Evolutionary conservation across 1,140 invertebrate genomes (phyloP).

Genomic region (fruit fly (Drosophila melanogaster)): Release_6_plus_ISO1_MT NT_033777.3:20699501-20700000

Average conservation of each 20-base stretch:
- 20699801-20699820: constrained; percentile 45
- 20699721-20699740: constrained; percentile 56
- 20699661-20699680: constrained; percentile 6
- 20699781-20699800: constrained; percentile 16
- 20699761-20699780: constrained; percentile 45
- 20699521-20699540: constrained; percentile 50
- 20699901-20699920: background rate
- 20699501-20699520: constrained; percentile 7
- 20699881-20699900: constrained; percentile 17
- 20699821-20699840: constrained; percentile 50
- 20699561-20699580: constrained; percentile 52
- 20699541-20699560: constrained; percentile 65
- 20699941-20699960: constrained; percentile 60
- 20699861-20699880: constrained; percentile 13
- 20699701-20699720: constrained; percentile 3
- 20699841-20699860: constrained; percentile 71
- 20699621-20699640: constrained; percentile 69
- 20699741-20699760: constrained; percentile 65
- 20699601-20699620: constrained; percentile 46
- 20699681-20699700: constrained; percentile 28
- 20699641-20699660: constrained; percentile 44
- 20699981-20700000: constrained; percentile 86
- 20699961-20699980: constrained; percentile 51
- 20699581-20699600: constrained; percentile 10
- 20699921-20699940: constrained; percentile 19